Base-by-base conservation (phyloP, 2,113 vertebrate genomes). In the Sander lucioperca region DNA sequence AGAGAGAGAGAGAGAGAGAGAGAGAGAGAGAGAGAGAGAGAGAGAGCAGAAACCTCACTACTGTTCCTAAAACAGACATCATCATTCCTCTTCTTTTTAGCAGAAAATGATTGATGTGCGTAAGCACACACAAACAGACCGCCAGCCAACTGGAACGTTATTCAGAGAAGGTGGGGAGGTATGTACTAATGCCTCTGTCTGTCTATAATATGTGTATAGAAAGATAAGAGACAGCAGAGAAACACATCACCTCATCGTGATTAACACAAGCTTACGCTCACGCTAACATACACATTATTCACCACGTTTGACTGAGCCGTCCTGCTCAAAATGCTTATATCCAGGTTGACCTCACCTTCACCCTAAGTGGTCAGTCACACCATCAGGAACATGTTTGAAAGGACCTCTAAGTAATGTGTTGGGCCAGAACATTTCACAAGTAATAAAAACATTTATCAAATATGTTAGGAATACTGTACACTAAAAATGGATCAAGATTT, bases 71-170 rank as follows among this genome's bases (percentile, higher is more conserved):
- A 85, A 85, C 83, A 88, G 79, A 80, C 68, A 27, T 77, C 16
- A 54, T 77, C 88, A 30, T 85, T 73, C 64, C 13, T 82, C 63
- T 50, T 77, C 65, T 23, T 83, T 63, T 70, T 10, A 72, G 74
- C 65, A 73, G 76, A 72, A 77, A 82, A 77, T 80, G 84, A 92
- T 36, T 78, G 86, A 91, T 84, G n/a, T 61, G 72, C 56, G 68
- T 47, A 30, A 82, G 62, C 62, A 43, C 47, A 86, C 85, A 88
- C 77, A 88, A 85, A 84, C 83, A 74, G 81, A 71, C 48, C 59
- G 8, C 1, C 54, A 25, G 73, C 74, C 74, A 84, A 87, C 16
- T 63, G 78, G 69, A 90, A 56, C 15, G 18, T 45, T 64, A 51
- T 16, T 80, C 58, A 65, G 73, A 74, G 67, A 68, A 65, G 59